Conservation (phyloP, 2,113 vertebrate genomes). For the Equus przewalskii region DNA sequence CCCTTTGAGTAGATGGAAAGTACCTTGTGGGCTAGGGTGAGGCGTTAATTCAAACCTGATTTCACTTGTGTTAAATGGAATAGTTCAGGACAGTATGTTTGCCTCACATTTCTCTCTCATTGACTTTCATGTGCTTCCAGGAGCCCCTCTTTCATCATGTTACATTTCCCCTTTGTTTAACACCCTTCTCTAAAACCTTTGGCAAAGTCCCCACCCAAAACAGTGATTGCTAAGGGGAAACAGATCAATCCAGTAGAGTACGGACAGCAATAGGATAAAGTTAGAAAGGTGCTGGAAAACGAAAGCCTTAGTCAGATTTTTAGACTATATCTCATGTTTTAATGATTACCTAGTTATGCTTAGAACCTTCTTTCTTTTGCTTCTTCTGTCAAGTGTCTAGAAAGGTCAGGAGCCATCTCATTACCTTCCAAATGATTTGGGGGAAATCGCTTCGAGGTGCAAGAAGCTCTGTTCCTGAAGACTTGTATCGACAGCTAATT, state of each 20-base stretch:
- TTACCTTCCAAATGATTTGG: constrained; percentile 46
- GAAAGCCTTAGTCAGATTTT: background rate
- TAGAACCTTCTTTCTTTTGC: background rate
- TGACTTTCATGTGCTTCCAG: background rate
- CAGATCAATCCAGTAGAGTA: background rate
- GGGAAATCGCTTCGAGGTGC: background rate
- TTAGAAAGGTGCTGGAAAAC: background rate
- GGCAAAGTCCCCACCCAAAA: background rate
- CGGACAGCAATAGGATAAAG: background rate
- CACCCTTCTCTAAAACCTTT: background rate
- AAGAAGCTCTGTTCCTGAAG: background rate
- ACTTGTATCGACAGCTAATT: constrained; percentile 6
- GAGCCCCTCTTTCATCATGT: constrained; percentile 9
- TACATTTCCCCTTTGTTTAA: background rate
- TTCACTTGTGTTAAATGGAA: background rate
- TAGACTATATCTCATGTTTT: background rate
- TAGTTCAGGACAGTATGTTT: background rate
- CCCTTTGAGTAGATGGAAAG: background rate
- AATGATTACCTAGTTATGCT: background rate
- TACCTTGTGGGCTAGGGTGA: background rate
- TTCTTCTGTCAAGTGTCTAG: constrained; percentile 9
- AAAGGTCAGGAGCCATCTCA: background rate
- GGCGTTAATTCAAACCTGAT: background rate
- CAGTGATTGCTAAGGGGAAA: background rate
- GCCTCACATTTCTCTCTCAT: background rate